Base-by-base conservation (phyloP, 1,140 invertebrate species). In the Schlechtendalia chinensis region DNA sequence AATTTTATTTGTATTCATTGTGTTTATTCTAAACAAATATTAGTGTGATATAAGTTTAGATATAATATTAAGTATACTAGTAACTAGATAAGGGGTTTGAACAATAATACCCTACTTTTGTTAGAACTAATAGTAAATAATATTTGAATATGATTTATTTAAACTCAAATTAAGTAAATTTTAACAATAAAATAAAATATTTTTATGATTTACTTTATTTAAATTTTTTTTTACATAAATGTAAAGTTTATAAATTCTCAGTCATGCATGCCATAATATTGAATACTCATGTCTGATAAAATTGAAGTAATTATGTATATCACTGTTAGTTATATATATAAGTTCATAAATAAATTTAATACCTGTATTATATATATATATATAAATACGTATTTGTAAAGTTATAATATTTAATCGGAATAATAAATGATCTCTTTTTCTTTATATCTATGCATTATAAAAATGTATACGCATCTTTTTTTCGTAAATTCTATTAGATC, bases 391-490 rank as follows among this genome's bases (percentile, higher is more conserved):
- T 71, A 69, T 71, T 72, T 24, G 53, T 54, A 54, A 54, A 54
- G 29, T n/a, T 53, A 54, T 72, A 29, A 72, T 54, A 29, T 10
- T 53, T 63, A 32, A 54, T 29, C 24, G 53, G 14, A 72, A 54
- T 54, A 72, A 54, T 72, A 72, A 72, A 54, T 72, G 69, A 72
- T 72, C 47, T 53, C 69, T 72, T 72, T 54, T 72, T 72, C 50
- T 72, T 72, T 72, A 8, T 54, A 47, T 39, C 32, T 39, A 4
- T 24, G 14, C 27, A 11, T 32, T 50, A 12, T 56, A 19, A 1
- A 56, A 22, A n/a, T 56, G n/a, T n/a, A n/a, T n/a, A n/a, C n/a
- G n/a, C n/a, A n/a, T n/a, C n/a, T 22, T 56, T 56, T 5, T 56
- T 22, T 39, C 8, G 8, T 39, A 4, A 3, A 39, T 39, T 39